Evolutionary conservation across 2,113 vertebrate species (phyloP), one percentile per base, ranked within the genome.

Genomic region (Bungarus multicinctus): DNA sequence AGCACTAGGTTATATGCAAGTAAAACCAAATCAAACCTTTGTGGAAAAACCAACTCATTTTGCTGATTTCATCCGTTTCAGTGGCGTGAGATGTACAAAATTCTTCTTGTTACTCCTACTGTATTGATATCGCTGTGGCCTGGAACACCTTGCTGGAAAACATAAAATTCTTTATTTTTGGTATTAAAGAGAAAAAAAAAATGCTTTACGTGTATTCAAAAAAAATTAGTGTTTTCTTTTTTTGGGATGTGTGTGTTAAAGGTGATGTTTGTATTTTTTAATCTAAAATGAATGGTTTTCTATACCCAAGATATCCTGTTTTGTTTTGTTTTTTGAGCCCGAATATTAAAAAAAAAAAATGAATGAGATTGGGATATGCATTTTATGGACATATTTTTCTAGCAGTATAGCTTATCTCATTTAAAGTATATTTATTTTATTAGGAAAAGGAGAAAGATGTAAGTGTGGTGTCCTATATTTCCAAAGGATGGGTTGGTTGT

Each of bases 101-200:
- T 81, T 93, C 94, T 97, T 97, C 97, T 97, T 97, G 97, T 97
- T 93, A 96, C 96, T 95, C 97, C 96, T 96, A 97, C 97, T 97
- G 97, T 97, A 97, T 97, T 58, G 97, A 97, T 97, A 98, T 97
- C 96, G 96, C 95, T 93, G 96, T 96, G 95, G 97, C 97, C 95
- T 93, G 94, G 95, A 95, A 96, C 94, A 95, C 98, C 97, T 97
- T 97, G 98, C 98, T 97, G 97, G 97, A 97, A 97, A 93, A 89
- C 89, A 81, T 93, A 98, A 98, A 97, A 98, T 98, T 98, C 98
- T 99, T 99, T 99, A 99, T 99, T 99, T 99, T 99, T 98, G 98
- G 98, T 99, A 93, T 93, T 93, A 93, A 93, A 98, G 98, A 92
- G 34, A 81, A 18, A 98, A 97, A 98, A 97, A 97, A 98, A 98